A percentile compares a stretch with the other conserved stretches of the same genome.
Conservation (phyloP, 2,113 vertebrate species). For the Passer montanus region DNA sequence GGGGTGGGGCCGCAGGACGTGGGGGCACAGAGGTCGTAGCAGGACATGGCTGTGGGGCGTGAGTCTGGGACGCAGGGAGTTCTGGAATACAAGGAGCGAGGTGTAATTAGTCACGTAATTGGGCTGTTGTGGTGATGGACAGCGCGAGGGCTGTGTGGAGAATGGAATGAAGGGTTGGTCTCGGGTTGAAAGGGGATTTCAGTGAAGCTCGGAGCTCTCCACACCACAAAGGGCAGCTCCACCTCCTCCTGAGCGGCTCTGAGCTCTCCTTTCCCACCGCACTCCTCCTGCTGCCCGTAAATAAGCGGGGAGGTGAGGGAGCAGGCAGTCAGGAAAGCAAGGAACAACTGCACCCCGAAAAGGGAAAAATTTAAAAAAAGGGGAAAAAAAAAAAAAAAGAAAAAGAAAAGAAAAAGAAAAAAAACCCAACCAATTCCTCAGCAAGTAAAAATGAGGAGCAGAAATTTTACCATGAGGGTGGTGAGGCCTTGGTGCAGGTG, state of each 20-base stretch:
- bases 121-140: too few relatives aligned
- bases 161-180: not conserved
- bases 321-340: accelerated
- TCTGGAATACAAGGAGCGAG: not conserved
- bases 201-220: not conserved
- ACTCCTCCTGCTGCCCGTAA: not conserved
- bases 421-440: not conserved
- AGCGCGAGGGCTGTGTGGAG: accelerated
- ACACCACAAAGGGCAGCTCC: not conserved
- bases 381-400: not conserved
- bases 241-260: not conserved
- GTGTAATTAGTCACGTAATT: not conserved
- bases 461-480: not conserved
- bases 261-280: not conserved
- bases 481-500: too few relatives aligned
- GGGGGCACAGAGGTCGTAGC: not conserved
- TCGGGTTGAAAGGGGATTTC: not conserved
- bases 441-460: not conserved
- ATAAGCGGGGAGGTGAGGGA: accelerated
- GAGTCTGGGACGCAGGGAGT: not conserved
- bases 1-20: not conserved
- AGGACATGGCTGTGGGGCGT: not conserved
- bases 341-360: not conserved
- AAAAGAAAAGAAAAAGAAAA: not conserved
- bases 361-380: not conserved